Base-by-base conservation (phyloP, 2,888 invertebrate genomes). In the Acronicta psi region DNA sequence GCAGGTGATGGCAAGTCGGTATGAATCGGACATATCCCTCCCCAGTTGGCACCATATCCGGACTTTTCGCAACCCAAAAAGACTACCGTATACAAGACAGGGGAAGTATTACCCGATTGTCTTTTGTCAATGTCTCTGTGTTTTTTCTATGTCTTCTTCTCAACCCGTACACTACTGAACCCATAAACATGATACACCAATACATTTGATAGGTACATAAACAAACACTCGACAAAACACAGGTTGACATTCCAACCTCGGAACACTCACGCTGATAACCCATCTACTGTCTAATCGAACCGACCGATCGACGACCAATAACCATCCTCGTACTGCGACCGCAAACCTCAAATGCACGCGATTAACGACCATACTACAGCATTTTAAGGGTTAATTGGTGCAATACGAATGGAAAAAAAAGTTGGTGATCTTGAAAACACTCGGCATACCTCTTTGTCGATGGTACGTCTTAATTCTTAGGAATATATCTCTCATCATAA, bases 401-500 rank as follows among this genome's bases (percentile, higher is more conserved):
- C 49, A 40, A 38, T 40, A 29, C 49, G 18, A 41, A 31, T 46
- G 57, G 44, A 57, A 62, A 58, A 62, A 20, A 38, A 54, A 62
- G 60, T 69, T 63, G 50, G 67, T 67, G 65, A 54, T 57, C 54
- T 64, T 64, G 54, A 62, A 77, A 73, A 76, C 85, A 81, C 79
- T 83, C 83, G 78, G 81, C 87, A 90, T 90, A 86, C 88, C 85
- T 78, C 77, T 77, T 82, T 86, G 87, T 86, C 83, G 86, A 85
- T 83, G 81, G 74, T 81, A 91, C 88, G 87, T 87, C 90, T 92
- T 91, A 91, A 92, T 92, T 84, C 88, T 80, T 84, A 83, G 77
- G 83, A 76, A 75, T 76, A 87, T 87, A 88, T 89, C 86, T 89
- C 80, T 77, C 80, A 84, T 87, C 85, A 85, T 84, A 83, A 79